A percentile compares a stretch with the other conserved stretches of the same genome.
Conservation (phyloP, 2,113 vertebrate species). For the Rhynchomys soricoides region DNA sequence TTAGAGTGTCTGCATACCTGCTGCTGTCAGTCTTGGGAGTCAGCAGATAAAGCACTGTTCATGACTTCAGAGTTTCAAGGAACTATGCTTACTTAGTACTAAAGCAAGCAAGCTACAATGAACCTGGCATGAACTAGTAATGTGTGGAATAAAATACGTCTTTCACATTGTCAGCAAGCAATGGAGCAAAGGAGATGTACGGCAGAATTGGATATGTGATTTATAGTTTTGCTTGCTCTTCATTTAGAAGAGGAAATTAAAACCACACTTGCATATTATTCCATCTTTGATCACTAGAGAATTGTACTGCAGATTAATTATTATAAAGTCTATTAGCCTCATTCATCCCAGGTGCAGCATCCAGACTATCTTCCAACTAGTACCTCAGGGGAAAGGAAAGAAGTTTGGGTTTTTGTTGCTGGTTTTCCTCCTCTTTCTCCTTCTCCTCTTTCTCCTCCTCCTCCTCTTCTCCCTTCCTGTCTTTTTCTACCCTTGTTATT, state of each 20-base stretch:
- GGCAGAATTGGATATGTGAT: conserved; percentile 69
- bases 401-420: background rate
- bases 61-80: background rate
- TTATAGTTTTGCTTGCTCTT: conserved; percentile 79
- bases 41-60: background rate
- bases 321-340: conserved; percentile 59
- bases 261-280: conserved; percentile 81
- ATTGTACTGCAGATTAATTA: conserved; percentile 79
- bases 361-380: conserved; percentile 25
- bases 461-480: fast-evolving
- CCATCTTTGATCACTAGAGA: conserved; percentile 80
- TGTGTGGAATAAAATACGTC: conserved; percentile 72
- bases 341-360: conserved; percentile 71
- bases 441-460: background rate
- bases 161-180: conserved; percentile 69
- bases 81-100: conserved; percentile 8
- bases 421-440: background rate
- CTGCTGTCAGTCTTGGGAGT: background rate
- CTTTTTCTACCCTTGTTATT: background rate
- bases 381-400: background rate
- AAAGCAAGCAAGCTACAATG: conserved; percentile 62
- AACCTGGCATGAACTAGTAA: conserved; percentile 66
- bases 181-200: conserved; percentile 74
- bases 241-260: conserved; percentile 84
- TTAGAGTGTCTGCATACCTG: conserved; percentile 35